Percentiles rank a stretch among this genome's conserved stretches.
Evolutionary conservation across 2,797 vertebrate species (phyloP).

Genomic region (Acanthurus tractus): DNA sequence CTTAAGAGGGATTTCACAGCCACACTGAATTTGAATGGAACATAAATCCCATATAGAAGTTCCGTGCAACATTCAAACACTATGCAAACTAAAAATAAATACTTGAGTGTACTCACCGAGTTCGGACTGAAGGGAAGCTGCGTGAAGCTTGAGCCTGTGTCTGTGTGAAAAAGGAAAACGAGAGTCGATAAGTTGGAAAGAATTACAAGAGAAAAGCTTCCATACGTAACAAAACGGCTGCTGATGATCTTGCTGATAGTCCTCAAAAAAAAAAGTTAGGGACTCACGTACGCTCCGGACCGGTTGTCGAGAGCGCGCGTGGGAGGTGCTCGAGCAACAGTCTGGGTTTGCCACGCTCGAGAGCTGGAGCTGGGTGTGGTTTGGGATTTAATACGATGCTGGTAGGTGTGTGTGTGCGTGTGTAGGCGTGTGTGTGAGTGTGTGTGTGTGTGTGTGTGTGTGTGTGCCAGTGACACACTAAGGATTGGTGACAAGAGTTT

Average conservation of each 20-base stretch:
- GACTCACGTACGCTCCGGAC: slow-evolving; percentile 47
- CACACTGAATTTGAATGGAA: neutral
- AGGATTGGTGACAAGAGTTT: slow-evolving; percentile 31
- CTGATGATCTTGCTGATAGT: slow-evolving; percentile 43
- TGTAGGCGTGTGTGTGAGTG: too few relatives aligned
- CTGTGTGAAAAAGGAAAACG: neutral
- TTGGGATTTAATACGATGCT: slow-evolving; percentile 49
- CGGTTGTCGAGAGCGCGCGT: slow-evolving; percentile 53
- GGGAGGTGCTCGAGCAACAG: slow-evolving; percentile 30
- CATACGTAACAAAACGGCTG: slow-evolving; percentile 49
- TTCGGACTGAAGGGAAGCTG: slow-evolving; percentile 15
- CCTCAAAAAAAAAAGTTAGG: slow-evolving; percentile 36
- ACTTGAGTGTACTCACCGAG: slow-evolving; percentile 68
- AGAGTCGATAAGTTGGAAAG: neutral
- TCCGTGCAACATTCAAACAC: slow-evolving; percentile 27
- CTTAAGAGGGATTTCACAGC: neutral
- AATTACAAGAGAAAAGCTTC: slow-evolving; percentile 20
- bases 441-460: neutral
- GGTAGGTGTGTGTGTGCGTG: neutral
- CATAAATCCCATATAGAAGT: neutral
- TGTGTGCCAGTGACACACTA: neutral
- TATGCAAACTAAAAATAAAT: slow-evolving; percentile 27
- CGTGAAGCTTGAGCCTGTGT: slow-evolving; percentile 41
- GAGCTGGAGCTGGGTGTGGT: slow-evolving; percentile 78
- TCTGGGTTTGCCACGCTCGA: neutral